Evolutionary conservation across 2,113 vertebrate species (phyloP), one percentile per base, ranked within the genome.

Genomic region (Macquaria australasica): DNA sequence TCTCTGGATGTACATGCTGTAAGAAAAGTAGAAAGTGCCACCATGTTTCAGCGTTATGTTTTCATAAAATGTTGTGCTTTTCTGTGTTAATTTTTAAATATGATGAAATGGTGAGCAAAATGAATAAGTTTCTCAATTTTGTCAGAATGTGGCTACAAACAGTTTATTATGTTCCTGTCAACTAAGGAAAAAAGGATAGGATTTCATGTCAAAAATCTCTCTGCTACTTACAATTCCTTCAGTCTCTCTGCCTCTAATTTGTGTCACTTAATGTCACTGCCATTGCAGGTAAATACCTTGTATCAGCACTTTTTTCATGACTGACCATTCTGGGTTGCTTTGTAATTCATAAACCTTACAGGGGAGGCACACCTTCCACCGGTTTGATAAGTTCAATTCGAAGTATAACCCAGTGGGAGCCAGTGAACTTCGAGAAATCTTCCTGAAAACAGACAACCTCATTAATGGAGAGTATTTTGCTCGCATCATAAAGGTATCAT

Each of bases 331-430:
- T 63, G 25, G 5, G 20, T 2, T 34, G 37, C 28, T 73, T 58
- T 77, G 8, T 81, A 18, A 81, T 73, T 11, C 25, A 4, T 84
- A 31, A 74, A 82, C 55, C 60, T 70, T 34, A 58, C 89, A 99
- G 98, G 98, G 99, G 77, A 97, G 98, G 70, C 98, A 99, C 91
- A 99, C 98, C 37, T 99, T 99, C 91, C 98, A 99, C 90, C 97
- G 98, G 25, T 99, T 99, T 21, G 98, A 99, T 91, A 99, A 99
- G 89, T 99, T 99, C 96, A 99, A 99, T 5, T 96, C 98, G 45
- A 99, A 99, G 91, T 99, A 99, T 91, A 99, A 99, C 90, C 98
- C 98, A 9, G 98, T 99, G 0, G 98, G 98, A 23, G 98, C 99
- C 90, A 99, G 97, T 67, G 97, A 99, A 81, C 97, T 99, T 63